A percentile compares a stretch with the other conserved stretches of the same genome.
These are phyloP conservation scores for Ciconia maguari DNA, from an alignment of 2,113 vertebrate species.

Conservation along the genomic window DNA sequence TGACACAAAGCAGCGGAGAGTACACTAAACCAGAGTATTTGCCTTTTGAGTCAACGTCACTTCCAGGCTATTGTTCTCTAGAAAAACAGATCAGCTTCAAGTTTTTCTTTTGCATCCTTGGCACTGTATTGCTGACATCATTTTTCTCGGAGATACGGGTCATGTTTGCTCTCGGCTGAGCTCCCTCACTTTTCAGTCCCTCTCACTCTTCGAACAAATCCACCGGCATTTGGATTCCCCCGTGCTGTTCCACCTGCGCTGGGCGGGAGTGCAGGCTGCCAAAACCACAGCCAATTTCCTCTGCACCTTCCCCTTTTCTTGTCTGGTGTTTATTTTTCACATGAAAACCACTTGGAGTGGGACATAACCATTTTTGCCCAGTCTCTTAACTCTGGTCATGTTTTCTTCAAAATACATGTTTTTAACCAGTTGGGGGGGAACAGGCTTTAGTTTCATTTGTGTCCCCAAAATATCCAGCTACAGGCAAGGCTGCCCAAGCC, in stretches of 20 bases:
- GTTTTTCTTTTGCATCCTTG: background rate
- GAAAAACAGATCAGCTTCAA: background rate
- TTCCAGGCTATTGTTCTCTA: background rate
- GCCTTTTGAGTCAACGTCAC: background rate
- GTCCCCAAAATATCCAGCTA: background rate
- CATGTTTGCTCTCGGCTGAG: background rate
- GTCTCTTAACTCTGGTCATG: background rate
- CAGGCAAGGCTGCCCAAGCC: background rate
- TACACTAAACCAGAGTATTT: background rate
- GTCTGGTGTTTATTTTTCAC: background rate
- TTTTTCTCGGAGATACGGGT: rapidly evolving
- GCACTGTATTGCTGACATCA: background rate
- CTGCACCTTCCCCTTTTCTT: background rate
- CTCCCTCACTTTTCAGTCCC: background rate
- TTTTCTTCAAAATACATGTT: background rate
- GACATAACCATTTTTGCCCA: background rate
- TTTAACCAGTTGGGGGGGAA: background rate
- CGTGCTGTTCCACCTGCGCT: background rate
- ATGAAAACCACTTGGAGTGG: background rate
- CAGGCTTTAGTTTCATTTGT: background rate
- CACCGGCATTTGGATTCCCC: background rate
- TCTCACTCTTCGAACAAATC: background rate
- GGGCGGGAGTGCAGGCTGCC: background rate
- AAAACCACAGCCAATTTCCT: background rate
- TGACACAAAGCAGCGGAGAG: background rate